A percentile compares a stretch with the other conserved stretches of the same genome.
Conservation (phyloP, 2,797 vertebrate species). For the Eutrigla gurnardus region DNA sequence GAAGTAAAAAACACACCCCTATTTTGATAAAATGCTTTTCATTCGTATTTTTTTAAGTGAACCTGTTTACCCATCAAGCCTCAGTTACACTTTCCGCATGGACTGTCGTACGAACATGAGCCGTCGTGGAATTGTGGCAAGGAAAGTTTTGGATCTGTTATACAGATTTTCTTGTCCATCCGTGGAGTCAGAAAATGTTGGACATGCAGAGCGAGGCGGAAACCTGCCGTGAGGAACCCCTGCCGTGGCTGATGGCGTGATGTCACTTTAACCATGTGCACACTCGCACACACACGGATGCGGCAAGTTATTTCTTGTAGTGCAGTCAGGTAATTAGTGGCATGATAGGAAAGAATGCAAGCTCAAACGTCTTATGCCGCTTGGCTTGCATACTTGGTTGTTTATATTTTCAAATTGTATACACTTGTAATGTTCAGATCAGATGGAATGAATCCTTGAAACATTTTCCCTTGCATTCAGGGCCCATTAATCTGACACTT, state of each 20-base stretch:
- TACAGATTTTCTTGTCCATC: too few species aligned
- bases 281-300: neutral
- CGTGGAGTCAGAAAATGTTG: too few species aligned
- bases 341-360: neutral
- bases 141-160: too few species aligned
- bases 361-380: neutral
- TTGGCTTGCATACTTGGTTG: neutral
- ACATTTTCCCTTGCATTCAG: neutral
- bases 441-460: neutral
- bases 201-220: too few species aligned
- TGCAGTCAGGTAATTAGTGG: neutral
- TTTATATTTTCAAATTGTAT: neutral
- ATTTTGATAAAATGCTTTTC: neutral
- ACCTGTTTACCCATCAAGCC: neutral
- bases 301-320: neutral
- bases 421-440: too few species aligned
- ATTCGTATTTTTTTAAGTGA: neutral
- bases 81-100: neutral
- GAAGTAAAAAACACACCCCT: neutral
- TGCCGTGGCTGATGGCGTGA: neutral
- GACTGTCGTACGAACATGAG: neutral
- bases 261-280: neutral
- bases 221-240: too few species aligned
- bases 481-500: neutral
- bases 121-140: neutral